phyloP scores from a whole-genome alignment of 1,140 invertebrate genomes.

The Sycophaga agraensis region DNA sequence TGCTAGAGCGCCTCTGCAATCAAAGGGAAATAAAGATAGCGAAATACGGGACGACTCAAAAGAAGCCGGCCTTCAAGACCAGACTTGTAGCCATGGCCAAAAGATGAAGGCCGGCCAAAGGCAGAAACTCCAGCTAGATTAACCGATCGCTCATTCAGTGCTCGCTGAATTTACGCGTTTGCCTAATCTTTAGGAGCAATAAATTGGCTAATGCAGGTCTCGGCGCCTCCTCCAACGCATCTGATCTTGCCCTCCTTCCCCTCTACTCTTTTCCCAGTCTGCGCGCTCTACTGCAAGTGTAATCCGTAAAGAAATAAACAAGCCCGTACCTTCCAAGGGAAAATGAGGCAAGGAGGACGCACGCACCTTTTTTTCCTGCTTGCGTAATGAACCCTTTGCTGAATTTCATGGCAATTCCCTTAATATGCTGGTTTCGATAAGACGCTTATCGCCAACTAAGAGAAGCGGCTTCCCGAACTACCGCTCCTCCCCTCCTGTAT shows the following conservation, averaged over 20 bases:
- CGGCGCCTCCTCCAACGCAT: constrained; percentile 14
- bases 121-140: constrained; percentile 29
- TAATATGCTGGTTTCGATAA: constrained; percentile 33
- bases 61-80: constrained; percentile 14
- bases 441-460: constrained; percentile 24
- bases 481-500: neutral
- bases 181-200: constrained; percentile 31
- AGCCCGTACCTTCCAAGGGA: neutral
- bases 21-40: constrained; percentile 4
- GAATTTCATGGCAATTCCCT: constrained; percentile 34
- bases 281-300: too few relatives aligned
- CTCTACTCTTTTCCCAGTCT: neutral
- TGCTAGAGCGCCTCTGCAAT: too few relatives aligned
- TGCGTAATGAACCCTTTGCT: constrained; percentile 30
- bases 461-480: constrained; percentile 11
- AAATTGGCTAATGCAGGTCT: constrained; percentile 30
- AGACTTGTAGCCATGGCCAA: neutral
- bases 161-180: constrained; percentile 33
- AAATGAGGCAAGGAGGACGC: neutral
- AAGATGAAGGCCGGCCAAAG: constrained; percentile 10
- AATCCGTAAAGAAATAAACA: constrained; percentile 9
- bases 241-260: neutral
- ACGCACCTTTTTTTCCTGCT: constrained; percentile 17
- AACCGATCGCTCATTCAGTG: constrained; percentile 25
- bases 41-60: constrained; percentile 15